Evolutionary conservation across 2,888 invertebrate genomes (phyloP).

Genomic region (Hyppa rectilinea): DNA sequence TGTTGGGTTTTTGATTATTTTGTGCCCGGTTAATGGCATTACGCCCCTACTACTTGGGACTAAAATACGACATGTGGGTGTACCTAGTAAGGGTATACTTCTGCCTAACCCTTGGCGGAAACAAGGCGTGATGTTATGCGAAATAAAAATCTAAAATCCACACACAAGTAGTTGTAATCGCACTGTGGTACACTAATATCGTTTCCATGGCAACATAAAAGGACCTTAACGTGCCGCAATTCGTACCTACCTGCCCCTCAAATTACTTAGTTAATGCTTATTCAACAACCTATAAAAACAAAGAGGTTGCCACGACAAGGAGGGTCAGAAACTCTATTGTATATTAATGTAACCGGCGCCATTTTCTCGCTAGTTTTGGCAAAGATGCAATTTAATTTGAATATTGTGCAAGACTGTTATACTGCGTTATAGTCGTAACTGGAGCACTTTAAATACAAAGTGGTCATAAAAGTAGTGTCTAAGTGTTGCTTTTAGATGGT

Average conservation of each 20-base stretch:
- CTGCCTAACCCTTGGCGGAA: too few species aligned
- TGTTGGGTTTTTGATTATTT: too few species aligned
- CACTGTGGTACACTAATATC: conserved; percentile 61
- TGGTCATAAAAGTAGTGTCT: conserved; percentile 84
- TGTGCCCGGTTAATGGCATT: too few species aligned
- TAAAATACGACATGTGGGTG: too few species aligned
- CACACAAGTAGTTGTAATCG: conserved; percentile 59
- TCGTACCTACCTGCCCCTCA: conserved; percentile 78
- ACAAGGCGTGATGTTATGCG: too few species aligned
- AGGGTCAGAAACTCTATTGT: conserved; percentile 88
- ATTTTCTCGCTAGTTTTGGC: conserved; percentile 89
- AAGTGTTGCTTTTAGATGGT: conserved; percentile 72
- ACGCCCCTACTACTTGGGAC: too few species aligned
- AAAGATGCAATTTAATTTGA: conserved; percentile 91
- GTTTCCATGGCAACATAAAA: conserved; percentile 73
- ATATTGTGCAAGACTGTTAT: conserved; percentile 90
- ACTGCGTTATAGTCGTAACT: conserved; percentile 82
- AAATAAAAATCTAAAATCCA: conserved; percentile 34
- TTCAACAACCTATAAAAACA: conserved; percentile 89
- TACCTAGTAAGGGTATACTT: too few species aligned
- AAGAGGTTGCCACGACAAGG: conserved; percentile 82
- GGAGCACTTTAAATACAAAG: conserved; percentile 88
- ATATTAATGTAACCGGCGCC: conserved; percentile 89
- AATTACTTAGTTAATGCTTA: conserved; percentile 86
- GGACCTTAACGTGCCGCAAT: conserved; percentile 76